A percentile compares a stretch with the other conserved stretches of the same genome.
Evolutionary conservation across 2,113 vertebrate genomes (phyloP).

Genomic region (Colius striatus): DNA sequence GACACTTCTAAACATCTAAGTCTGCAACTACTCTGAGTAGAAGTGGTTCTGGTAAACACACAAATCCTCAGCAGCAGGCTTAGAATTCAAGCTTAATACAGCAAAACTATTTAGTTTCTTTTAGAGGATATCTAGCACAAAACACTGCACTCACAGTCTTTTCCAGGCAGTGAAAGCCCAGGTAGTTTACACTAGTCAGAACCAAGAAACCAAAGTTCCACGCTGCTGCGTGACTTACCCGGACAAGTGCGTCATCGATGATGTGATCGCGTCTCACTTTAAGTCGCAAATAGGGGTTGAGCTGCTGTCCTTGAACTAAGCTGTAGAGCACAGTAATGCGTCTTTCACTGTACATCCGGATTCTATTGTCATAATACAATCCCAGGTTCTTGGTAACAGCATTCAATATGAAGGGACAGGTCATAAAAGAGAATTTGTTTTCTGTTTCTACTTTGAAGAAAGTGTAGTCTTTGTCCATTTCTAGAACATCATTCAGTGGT

Average conservation of each 20-base stretch:
- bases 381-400: slow-evolving; percentile 97
- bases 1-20: background rate
- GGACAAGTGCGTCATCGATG: slow-evolving; percentile 96
- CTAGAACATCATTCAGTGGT: slow-evolving; percentile 95
- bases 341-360: slow-evolving; percentile 98
- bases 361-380: slow-evolving; percentile 98
- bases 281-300: slow-evolving; percentile 93
- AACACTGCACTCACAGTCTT: background rate
- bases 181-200: accelerated
- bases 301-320: slow-evolving; percentile 94
- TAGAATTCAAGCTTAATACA: background rate
- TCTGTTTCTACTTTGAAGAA: slow-evolving; percentile 99
- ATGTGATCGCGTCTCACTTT: slow-evolving; percentile 97
- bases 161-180: background rate
- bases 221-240: slow-evolving; percentile 79
- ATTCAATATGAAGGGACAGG: slow-evolving; percentile 95
- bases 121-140: background rate
- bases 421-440: slow-evolving; percentile 99
- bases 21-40: background rate
- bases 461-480: slow-evolving; percentile 99
- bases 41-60: background rate
- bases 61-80: background rate
- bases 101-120: background rate
- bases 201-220: background rate
- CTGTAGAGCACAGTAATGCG: slow-evolving; percentile 98